phyloP scores from a whole-genome alignment of 2,113 vertebrate species.

The Oncorhynchus keta region DNA sequence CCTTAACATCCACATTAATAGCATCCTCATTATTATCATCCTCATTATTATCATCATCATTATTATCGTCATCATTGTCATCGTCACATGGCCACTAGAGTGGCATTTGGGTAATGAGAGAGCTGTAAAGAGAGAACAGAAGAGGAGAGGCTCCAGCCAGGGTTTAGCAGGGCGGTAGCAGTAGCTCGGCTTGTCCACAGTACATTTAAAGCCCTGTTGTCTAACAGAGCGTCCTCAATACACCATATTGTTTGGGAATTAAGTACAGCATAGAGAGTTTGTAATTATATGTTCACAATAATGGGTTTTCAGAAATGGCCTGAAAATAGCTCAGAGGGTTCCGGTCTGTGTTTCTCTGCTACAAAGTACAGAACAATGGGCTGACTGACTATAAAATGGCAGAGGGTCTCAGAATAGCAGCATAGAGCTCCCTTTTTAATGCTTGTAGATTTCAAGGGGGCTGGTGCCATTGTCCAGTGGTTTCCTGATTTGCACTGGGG shows the following conservation, averaged over 20 bases:
- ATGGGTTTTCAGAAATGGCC: slow-evolving; percentile 70
- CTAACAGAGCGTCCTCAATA: slow-evolving; percentile 62
- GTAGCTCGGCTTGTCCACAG: slow-evolving; percentile 26
- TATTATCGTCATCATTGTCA: neutral
- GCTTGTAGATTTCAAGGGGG: slow-evolving; percentile 65
- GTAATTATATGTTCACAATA: slow-evolving; percentile 79
- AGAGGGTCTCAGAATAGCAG: slow-evolving; percentile 70
- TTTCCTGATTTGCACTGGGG: slow-evolving; percentile 66
- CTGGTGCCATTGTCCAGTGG: slow-evolving; percentile 63
- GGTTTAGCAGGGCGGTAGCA: neutral
- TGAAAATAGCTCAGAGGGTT: slow-evolving; percentile 76
- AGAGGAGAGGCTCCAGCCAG: neutral
- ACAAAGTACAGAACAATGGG: slow-evolving; percentile 64
- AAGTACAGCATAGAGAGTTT: slow-evolving; percentile 73
- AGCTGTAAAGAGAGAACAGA: neutral
- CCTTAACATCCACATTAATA: neutral
- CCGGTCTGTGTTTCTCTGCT: slow-evolving; percentile 66
- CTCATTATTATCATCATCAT: neutral
- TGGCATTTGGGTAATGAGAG: neutral
- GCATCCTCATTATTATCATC: too few relatives aligned
- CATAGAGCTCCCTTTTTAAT: slow-evolving; percentile 60
- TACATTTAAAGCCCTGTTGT: slow-evolving; percentile 58
- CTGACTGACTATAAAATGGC: slow-evolving; percentile 72
- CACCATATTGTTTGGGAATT: slow-evolving; percentile 82
- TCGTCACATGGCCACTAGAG: neutral